phyloP scores from a whole-genome alignment of 1,140 invertebrate species.

The Drosophila littoralis region DNA sequence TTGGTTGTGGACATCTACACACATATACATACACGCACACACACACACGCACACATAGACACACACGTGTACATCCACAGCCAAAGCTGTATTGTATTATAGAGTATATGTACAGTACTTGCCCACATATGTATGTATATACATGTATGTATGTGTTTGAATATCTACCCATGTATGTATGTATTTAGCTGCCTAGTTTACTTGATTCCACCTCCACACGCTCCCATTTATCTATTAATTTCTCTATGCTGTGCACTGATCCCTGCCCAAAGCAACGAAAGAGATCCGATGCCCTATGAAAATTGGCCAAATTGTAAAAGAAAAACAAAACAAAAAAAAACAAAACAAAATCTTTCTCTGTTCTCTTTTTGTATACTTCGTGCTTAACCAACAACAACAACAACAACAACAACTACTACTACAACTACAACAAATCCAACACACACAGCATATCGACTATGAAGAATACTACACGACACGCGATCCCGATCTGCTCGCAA shows the following conservation, averaged over 20 bases:
- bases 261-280: constrained; percentile 10
- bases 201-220: neutral
- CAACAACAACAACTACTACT: constrained; percentile 32
- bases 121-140: neutral
- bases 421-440: constrained; percentile 17
- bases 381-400: constrained; percentile 44
- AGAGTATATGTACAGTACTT: constrained; percentile 4
- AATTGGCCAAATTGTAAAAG: constrained; percentile 6
- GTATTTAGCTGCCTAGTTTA: constrained; percentile 21
- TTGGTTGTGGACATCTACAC: constrained; percentile 34
- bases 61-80: constrained; percentile 16
- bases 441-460: constrained; percentile 94
- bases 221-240: constrained; percentile 17
- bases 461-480: constrained; percentile 97
- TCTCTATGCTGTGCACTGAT: constrained; percentile 28
- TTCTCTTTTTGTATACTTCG: constrained; percentile 49
- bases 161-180: neutral
- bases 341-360: constrained; percentile 6
- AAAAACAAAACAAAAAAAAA: constrained; percentile 10
- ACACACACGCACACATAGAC: constrained; percentile 15
- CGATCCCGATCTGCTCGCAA: constrained; percentile 94
- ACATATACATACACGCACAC: constrained; percentile 8
- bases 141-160: neutral
- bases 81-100: constrained; percentile 26
- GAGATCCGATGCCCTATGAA: constrained; percentile 8